Percentiles rank a stretch among this genome's conserved stretches.
phyloP scores from a whole-genome alignment of 92 coral and sea anemone genomes.

The Zoanthus gigantus region DNA sequence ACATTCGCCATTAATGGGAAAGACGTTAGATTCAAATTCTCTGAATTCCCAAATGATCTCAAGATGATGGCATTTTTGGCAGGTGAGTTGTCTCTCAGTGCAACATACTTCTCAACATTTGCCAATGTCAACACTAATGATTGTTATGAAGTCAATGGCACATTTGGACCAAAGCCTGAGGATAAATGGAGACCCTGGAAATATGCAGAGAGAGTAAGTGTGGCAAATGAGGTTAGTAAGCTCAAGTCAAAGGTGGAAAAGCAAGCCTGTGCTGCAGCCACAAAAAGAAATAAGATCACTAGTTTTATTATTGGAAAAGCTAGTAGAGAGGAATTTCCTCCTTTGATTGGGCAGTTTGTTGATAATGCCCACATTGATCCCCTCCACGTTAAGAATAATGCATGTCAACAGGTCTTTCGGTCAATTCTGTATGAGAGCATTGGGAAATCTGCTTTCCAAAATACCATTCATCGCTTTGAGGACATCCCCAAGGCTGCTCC shows the following conservation, averaged over 20 bases:
- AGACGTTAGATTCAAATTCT: no score
- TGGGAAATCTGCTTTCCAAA: constrained; percentile 2
- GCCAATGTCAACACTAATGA: no score
- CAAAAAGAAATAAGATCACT: constrained; percentile 24
- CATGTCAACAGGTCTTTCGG: constrained; percentile 23
- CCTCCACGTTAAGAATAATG: constrained; percentile 22
- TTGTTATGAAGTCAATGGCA: no score
- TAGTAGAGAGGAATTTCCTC: background rate
- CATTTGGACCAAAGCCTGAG: no score
- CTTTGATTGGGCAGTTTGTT: constrained; percentile 7
- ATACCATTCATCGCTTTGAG: background rate
- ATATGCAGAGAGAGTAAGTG: no score
- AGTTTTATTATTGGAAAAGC: constrained; percentile 6
- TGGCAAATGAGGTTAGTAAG: background rate
- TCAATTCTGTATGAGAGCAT: constrained; percentile 29
- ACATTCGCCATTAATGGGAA: no score
- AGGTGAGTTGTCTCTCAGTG: no score
- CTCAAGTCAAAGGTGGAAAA: constrained; percentile 1
- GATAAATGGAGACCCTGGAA: no score
- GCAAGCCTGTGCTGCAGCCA: background rate
- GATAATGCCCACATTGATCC: background rate
- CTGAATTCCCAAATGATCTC: no score
- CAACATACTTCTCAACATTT: no score
- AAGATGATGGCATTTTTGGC: no score
- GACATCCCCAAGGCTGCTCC: constrained; percentile 29